These are phyloP conservation scores for Ophion ventricosus DNA, from an alignment of 2,888 invertebrate species.

Conservation along the genomic window DNA sequence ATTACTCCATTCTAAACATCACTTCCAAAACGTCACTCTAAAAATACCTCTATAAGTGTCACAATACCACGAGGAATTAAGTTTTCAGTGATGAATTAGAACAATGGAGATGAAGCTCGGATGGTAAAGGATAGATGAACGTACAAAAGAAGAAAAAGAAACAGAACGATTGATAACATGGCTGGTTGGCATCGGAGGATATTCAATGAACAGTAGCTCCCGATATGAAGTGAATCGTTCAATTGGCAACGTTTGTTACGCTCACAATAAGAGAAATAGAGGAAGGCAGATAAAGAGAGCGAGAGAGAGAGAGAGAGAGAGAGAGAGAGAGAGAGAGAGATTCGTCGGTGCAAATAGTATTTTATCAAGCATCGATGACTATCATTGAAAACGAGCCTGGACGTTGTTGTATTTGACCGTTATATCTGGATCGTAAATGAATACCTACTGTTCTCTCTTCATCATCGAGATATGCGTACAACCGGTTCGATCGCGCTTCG, in stretches of 20 bases:
- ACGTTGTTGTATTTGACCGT: conserved; percentile 41
- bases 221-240: conserved; percentile 38
- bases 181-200: conserved; percentile 30
- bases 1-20: no score
- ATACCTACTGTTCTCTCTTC: conserved; percentile 44
- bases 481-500: conserved; percentile 51
- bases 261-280: conserved; percentile 15
- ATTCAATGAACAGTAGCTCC: conserved; percentile 54
- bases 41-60: no score
- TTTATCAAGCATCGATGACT: conserved; percentile 66
- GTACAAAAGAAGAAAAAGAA: no score
- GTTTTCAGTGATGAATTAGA: no score
- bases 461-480: conserved; percentile 34
- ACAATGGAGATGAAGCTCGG: no score
- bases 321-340: no score
- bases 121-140: no score
- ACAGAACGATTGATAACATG: conserved; percentile 49
- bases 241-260: conserved; percentile 38
- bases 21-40: no score
- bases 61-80: no score
- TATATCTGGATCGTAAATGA: conserved; percentile 32
- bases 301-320: no score
- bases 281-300: no score
- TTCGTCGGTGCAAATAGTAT: conserved; percentile 56
- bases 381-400: conserved; percentile 56